A percentile compares a stretch with the other conserved stretches of the same genome.
Evolutionary conservation across 2,113 vertebrate species (phyloP).

Genomic region (Syngnathus floridae): DNA sequence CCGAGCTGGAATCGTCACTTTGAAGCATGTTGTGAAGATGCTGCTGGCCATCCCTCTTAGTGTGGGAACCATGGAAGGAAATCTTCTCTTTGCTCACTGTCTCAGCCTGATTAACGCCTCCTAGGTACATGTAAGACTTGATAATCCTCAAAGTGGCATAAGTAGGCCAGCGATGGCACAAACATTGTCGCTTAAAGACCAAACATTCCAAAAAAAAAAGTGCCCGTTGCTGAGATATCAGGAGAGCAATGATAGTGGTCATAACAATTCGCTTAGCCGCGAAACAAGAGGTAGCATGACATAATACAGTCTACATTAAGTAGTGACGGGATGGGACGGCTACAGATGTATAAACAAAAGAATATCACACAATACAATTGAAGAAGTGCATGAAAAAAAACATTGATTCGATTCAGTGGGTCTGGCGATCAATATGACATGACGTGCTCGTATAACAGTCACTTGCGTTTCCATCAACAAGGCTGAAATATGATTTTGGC

Average conservation of each 20-base stretch:
- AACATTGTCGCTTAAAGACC: constrained; percentile 5
- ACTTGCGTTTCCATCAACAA: not conserved
- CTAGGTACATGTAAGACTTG: constrained; percentile 6
- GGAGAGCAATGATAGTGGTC: not conserved
- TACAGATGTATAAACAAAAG: not conserved
- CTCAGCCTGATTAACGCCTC: constrained; percentile 8
- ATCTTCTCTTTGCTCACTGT: constrained; percentile 1
- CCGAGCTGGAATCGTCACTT: not conserved
- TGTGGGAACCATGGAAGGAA: not conserved
- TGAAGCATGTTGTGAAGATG: not conserved
- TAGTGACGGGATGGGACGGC: not conserved
- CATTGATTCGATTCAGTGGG: not conserved
- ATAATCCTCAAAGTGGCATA: constrained; percentile 14
- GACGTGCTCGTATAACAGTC: not conserved
- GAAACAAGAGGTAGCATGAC: not conserved
- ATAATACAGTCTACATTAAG: not conserved
- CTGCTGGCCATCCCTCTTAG: not conserved
- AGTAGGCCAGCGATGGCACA: constrained; percentile 10
- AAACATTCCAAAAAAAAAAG: not conserved
- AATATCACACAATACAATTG: not conserved
- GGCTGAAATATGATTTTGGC: not conserved
- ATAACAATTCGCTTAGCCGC: not conserved
- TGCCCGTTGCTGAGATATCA: not conserved
- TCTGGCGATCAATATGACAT: not conserved
- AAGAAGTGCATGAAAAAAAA: not conserved